Evolutionary conservation across 35 echinoderm and acorn worm species (phyloP).

Genomic region (Apostichopus japonicus): DNA sequence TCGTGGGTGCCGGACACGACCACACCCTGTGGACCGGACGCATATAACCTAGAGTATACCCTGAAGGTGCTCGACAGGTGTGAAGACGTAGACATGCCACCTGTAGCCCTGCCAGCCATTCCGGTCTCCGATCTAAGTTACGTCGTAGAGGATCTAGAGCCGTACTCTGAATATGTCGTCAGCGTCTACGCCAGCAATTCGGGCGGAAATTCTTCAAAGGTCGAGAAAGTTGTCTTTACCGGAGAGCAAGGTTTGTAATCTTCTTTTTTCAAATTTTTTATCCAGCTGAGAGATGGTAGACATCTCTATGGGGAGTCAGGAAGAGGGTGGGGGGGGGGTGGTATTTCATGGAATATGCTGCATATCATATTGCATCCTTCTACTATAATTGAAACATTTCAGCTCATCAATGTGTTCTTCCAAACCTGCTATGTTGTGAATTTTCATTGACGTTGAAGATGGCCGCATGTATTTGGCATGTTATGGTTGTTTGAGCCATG

Average conservation of each 20-base stretch:
- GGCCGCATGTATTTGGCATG: no score
- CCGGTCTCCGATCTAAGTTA: neutral
- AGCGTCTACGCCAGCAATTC: neutral
- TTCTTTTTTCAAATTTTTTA: no score
- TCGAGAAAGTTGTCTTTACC: constrained; percentile 13
- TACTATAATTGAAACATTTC: no score
- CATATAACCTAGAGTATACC: neutral
- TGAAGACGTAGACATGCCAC: constrained; percentile 1
- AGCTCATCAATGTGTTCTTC: no score
- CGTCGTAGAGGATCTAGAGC: neutral
- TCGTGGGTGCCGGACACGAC: neutral
- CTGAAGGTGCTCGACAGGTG: constrained; percentile 10
- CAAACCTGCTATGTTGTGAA: no score
- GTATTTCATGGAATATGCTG: no score
- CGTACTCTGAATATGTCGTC: constrained; percentile 4
- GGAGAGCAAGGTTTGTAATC: constrained; percentile 39
- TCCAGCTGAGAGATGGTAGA: no score
- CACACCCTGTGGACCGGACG: neutral
- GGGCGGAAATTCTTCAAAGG: constrained; percentile 22
- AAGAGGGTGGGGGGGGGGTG: no score
- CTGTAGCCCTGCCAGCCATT: neutral
- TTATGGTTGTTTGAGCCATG: no score
- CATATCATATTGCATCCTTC: no score
- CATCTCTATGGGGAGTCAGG: no score
- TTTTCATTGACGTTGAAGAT: no score